Percentiles rank a stretch among this genome's conserved stretches.
Evolutionary conservation across 92 coral and sea anemone species (phyloP).

Genomic region (Epizoanthus scotinus): DNA sequence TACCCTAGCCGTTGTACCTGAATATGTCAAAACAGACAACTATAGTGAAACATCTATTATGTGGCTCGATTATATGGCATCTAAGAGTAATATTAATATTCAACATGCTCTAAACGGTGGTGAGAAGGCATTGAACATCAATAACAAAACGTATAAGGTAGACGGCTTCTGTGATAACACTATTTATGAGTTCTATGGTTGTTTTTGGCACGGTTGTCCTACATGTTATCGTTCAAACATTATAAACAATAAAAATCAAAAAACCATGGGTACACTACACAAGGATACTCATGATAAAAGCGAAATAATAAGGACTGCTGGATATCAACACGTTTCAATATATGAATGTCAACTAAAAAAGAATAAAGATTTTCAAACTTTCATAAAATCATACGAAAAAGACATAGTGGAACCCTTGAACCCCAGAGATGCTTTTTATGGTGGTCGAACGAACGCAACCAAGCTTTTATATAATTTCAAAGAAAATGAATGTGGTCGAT

Average conservation of each 20-base stretch:
- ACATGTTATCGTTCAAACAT: not conserved
- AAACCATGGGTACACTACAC: not conserved
- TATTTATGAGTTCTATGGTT: not conserved
- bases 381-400: no score
- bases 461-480: not conserved
- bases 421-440: constrained; percentile 25
- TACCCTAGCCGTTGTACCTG: constrained; percentile 39
- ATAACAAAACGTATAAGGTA: not conserved
- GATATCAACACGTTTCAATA: not conserved
- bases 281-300: not conserved
- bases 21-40: constrained; percentile 24
- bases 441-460: constrained; percentile 24
- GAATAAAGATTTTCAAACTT: not conserved
- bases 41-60: constrained; percentile 28
- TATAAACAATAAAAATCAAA: not conserved
- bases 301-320: not conserved
- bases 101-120: constrained; percentile 31
- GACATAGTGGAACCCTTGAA: not conserved
- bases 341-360: not conserved
- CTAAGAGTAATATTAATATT: not conserved
- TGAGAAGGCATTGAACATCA: not conserved
- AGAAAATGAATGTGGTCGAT: not conserved
- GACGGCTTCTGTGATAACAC: not conserved
- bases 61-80: not conserved
- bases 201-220: constrained; percentile 2